Conservation (phyloP, 2,797 vertebrate species). For the Hippoglossus hippoglossus region DNA sequence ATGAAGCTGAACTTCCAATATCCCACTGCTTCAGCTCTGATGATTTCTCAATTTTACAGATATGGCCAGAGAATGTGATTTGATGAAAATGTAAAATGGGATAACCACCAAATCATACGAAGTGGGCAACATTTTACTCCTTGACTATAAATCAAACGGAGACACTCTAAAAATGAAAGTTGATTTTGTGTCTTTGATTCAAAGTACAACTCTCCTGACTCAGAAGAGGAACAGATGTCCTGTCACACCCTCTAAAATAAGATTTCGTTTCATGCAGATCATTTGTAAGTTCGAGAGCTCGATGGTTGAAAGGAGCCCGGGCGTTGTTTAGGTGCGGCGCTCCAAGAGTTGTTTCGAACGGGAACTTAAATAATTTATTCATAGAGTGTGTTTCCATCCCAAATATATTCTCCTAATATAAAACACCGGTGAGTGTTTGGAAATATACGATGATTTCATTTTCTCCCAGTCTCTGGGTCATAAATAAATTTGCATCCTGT, state of each 20-base stretch:
- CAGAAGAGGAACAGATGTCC: slow-evolving; percentile 39
- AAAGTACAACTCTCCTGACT: slow-evolving; percentile 50
- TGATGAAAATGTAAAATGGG: slow-evolving; percentile 83
- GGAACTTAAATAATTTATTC: slow-evolving; percentile 75
- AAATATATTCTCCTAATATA: slow-evolving; percentile 81
- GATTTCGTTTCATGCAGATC: slow-evolving; percentile 40
- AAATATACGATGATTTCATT: slow-evolving; percentile 84
- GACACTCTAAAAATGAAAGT: slow-evolving; percentile 74
- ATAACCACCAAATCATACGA: slow-evolving; percentile 81
- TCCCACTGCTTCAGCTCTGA: slow-evolving; percentile 80
- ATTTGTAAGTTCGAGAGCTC: slow-evolving; percentile 44
- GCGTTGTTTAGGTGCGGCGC: slow-evolving; percentile 20
- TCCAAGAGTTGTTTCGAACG: slow-evolving; percentile 49
- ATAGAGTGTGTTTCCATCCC: slow-evolving; percentile 73
- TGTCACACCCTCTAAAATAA: slow-evolving; percentile 45
- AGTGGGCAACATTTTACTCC: slow-evolving; percentile 75
- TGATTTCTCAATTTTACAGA: slow-evolving; percentile 85
- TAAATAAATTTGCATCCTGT: slow-evolving; percentile 82
- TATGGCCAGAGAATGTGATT: slow-evolving; percentile 80
- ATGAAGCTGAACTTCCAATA: slow-evolving; percentile 85
- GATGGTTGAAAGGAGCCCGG: slow-evolving; percentile 22
- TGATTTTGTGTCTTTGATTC: slow-evolving; percentile 68
- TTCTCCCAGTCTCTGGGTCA: slow-evolving; percentile 70
- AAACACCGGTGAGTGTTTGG: slow-evolving; percentile 71
- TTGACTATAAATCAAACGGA: slow-evolving; percentile 81